Evolutionary conservation across 2,888 invertebrate genomes (phyloP), one percentile per base, ranked within the genome.

Genomic region (Philopedon plagiatum): DNA sequence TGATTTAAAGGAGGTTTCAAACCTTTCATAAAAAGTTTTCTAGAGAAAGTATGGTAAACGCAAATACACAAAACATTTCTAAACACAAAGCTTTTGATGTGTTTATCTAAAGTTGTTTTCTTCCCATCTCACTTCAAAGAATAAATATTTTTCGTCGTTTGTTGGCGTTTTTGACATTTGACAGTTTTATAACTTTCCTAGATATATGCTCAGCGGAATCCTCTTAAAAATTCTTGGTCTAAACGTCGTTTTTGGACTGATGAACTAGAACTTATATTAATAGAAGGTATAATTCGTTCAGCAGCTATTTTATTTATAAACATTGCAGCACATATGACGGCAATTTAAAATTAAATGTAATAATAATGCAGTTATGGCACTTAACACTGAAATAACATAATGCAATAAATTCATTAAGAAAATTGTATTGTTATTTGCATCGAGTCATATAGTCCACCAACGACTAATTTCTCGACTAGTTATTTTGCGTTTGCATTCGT

Each of bases 331-430:
- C 63, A 68, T n/a, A 67, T 58, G 60, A 64, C 23, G 29, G 56
- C 68, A 73, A 73, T 60, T 64, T 64, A 68, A 64, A 73, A 60
- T 69, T 73, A 69, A 70, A 66, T 60, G 66, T 70, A 70, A 66
- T 70, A 70, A 74, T 74, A 65, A 70, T 74, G 73, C 73, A 74
- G 70, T 74, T 70, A 74, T 56, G 70, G 62, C 66, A 70, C 56
- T 70, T 74, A 70, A 74, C 61, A 19, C 54, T 66, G 51, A 66
- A 70, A 63, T 66, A 49, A 56, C 54, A 66, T 70, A 74, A 74
- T 58, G 73, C 57, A 74, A 74, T 74, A 74, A 74, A 74, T 74
- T 74, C 66, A 74, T 74, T 70, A 70, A 70, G 62, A 32, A 66
- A 66, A 73, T 73, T 73, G 69, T 61, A 61, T 73, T 68, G 64